phyloP scores from a whole-genome alignment of 2,113 vertebrate genomes.

The Anarhynchus alexandrinus region DNA sequence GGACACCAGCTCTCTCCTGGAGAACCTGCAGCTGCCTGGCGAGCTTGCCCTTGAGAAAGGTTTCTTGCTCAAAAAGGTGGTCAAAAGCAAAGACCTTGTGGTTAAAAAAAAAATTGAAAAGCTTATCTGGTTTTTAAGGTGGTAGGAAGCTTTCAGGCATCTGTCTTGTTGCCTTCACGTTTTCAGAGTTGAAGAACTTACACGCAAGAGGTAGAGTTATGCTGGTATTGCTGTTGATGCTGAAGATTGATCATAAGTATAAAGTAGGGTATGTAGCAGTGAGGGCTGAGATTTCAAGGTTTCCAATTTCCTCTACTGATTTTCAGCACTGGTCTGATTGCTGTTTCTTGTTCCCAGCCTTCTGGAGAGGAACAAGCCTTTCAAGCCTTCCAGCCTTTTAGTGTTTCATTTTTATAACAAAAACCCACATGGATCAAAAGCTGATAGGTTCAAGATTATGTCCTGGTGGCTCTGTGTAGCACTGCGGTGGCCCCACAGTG shows the following conservation, averaged over 20 bases:
- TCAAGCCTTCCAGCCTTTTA: neutral
- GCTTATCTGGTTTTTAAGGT: neutral
- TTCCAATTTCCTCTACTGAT: neutral
- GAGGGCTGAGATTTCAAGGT: neutral
- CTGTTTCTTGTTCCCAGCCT: neutral
- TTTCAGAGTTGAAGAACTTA: neutral
- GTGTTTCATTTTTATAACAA: neutral
- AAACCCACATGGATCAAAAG: neutral
- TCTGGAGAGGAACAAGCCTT: neutral
- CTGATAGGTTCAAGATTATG: neutral
- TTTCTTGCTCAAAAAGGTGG: neutral
- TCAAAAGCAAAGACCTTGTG: neutral
- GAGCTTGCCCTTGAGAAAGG: neutral
- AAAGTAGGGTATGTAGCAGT: fast-evolving
- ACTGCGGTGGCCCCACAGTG: neutral
- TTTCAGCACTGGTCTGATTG: neutral
- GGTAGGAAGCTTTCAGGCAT: neutral
- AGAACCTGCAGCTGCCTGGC: neutral
- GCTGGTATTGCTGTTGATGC: neutral
- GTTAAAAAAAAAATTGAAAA: neutral
- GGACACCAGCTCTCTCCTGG: neutral
- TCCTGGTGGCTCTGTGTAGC: neutral
- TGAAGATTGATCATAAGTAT: neutral
- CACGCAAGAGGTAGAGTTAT: neutral
- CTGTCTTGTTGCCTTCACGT: neutral